phyloP scores from a whole-genome alignment of 2,888 invertebrate species.

The Stramonita haemastoma region DNA sequence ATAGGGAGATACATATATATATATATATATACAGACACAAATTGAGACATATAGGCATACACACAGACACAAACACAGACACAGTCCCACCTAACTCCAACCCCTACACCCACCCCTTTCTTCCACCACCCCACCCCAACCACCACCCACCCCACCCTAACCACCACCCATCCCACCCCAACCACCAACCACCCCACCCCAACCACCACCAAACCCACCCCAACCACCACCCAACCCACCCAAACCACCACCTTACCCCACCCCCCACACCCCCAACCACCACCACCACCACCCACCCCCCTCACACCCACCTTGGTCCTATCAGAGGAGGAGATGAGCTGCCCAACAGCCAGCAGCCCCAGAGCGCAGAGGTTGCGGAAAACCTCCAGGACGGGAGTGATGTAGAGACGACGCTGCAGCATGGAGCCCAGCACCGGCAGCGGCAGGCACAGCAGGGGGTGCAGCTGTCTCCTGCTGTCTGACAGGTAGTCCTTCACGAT shows the following conservation, averaged over 20 bases:
- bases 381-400: conserved; percentile 81
- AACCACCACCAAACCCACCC: too few relatives aligned
- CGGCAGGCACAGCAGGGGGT: conserved; percentile 82
- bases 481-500: conserved; percentile 80
- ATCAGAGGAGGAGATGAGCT: conserved; percentile 82
- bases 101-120: too few relatives aligned
- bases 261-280: neutral
- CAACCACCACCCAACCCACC: neutral
- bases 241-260: neutral
- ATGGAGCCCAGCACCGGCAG: conserved; percentile 79
- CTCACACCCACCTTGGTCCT: conserved; percentile 82
- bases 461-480: conserved; percentile 84
- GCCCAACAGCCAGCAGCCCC: conserved; percentile 84
- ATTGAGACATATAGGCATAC: too few relatives aligned
- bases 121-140: too few relatives aligned
- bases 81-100: neutral
- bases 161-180: neutral
- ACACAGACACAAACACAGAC: neutral
- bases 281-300: neutral
- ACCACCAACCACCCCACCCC: neutral
- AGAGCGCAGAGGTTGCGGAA: conserved; percentile 83
- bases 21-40: too few relatives aligned
- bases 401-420: conserved; percentile 81
- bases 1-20: too few relatives aligned
- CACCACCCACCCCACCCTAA: neutral